These are phyloP conservation scores for Clavelina lepadiformis DNA, from an alignment of 23 tunicate species.

Conservation along the genomic window DNA sequence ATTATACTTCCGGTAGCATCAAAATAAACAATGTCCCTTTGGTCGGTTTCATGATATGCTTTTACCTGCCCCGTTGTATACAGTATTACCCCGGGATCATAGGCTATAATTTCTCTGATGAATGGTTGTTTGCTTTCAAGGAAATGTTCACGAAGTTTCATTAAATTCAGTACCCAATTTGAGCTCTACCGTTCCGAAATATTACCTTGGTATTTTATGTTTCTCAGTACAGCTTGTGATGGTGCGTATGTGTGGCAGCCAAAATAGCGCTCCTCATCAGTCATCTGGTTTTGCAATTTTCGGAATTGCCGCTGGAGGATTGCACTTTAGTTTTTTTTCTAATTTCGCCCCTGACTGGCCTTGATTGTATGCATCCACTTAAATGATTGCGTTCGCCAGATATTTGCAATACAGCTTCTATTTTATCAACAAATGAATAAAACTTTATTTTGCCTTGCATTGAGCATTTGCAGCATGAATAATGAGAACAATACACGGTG, in stretches of 20 bases:
- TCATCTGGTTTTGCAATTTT: neutral
- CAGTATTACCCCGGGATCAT: conserved; percentile 3
- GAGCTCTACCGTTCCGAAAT: neutral
- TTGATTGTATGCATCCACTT: neutral
- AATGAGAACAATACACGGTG: conserved; percentile 1
- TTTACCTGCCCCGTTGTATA: conserved; percentile 9
- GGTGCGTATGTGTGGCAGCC: conserved; percentile 14
- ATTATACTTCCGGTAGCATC: conserved; percentile 35
- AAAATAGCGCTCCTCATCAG: conserved; percentile 10
- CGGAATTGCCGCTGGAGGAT: too few species aligned
- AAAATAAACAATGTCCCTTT: conserved; percentile 17
- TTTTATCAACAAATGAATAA: neutral
- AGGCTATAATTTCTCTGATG: neutral
- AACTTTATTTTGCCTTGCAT: neutral
- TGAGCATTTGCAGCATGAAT: neutral
- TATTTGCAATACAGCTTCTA: neutral
- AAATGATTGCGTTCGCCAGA: neutral
- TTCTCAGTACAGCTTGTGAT: conserved; percentile 3
- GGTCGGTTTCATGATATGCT: neutral
- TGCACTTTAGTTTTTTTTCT: too few species aligned
- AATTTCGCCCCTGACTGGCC: neutral
- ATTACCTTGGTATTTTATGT: conserved; percentile 1
- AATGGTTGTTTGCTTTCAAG: neutral
- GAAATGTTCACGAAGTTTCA: neutral
- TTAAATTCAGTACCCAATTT: neutral